phyloP scores from a whole-genome alignment of 2,888 invertebrate species.

The Amphipyra berbera region DNA sequence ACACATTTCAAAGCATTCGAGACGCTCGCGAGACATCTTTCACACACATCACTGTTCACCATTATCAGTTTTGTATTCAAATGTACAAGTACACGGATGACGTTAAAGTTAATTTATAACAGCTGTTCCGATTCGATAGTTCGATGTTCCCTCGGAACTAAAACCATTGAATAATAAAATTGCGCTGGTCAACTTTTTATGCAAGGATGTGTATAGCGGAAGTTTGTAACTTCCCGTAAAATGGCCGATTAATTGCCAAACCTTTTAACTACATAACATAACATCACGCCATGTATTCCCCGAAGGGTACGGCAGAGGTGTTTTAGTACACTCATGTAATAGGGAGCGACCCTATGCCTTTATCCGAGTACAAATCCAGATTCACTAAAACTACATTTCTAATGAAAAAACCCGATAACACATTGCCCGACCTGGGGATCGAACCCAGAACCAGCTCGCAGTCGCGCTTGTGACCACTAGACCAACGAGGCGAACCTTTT shows the following conservation, averaged over 20 bases:
- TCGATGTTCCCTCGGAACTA: constrained; percentile 24
- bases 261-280: no score
- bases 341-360: no score
- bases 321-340: no score
- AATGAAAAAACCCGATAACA: no score
- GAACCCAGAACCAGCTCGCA: no score
- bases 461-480: no score
- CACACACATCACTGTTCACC: constrained; percentile 48
- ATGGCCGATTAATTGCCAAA: background rate
- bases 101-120: constrained; percentile 16
- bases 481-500: no score
- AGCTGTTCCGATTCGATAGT: constrained; percentile 27
- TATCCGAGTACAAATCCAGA: no score
- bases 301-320: no score
- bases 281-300: no score
- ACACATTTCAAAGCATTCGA: constrained; percentile 19
- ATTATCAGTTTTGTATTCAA: constrained; percentile 28
- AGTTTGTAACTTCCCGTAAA: constrained; percentile 22
- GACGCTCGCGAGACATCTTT: constrained; percentile 35
- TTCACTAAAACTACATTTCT: no score
- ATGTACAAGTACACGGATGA: background rate
- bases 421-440: no score
- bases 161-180: constrained; percentile 22
- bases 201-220: constrained; percentile 44
- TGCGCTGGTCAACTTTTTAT: constrained; percentile 33